These are phyloP conservation scores for Ciconia stormi DNA, from an alignment of 2,113 vertebrate genomes.

Conservation along the genomic window DNA sequence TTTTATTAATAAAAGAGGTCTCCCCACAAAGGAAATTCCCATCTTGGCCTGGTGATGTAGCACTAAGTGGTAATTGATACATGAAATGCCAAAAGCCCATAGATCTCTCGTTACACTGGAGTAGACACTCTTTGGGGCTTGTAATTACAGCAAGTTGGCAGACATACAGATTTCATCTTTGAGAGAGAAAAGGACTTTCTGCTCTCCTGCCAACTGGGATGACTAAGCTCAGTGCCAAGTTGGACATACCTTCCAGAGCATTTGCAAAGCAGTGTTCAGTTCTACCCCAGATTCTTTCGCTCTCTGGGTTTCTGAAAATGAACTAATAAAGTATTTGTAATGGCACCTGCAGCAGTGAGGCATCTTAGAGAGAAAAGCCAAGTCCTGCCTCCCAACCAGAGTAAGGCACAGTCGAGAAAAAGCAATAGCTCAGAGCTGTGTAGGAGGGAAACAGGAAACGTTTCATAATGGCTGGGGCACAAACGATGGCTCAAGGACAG, in stretches of 20 bases:
- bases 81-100: not conserved
- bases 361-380: not conserved
- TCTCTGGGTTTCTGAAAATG: not conserved
- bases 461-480: not conserved
- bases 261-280: not conserved
- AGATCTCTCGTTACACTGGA: conserved; percentile 27
- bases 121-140: conserved; percentile 25
- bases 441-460: not conserved
- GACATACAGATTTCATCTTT: conserved; percentile 40
- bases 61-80: conserved; percentile 50
- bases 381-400: not conserved
- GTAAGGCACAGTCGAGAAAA: not conserved
- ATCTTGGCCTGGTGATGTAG: conserved; percentile 2
- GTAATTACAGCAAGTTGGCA: conserved; percentile 50
- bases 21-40: conserved; percentile 54
- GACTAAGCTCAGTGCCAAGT: not conserved
- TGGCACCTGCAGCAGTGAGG: conserved; percentile 19
- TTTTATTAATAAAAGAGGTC: conserved; percentile 55
- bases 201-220: not conserved
- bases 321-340: conserved; percentile 37
- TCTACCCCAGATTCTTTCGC: not conserved
- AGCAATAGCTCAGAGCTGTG: not conserved
- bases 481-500: not conserved
- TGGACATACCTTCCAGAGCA: conserved; percentile 8
- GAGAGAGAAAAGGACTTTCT: conserved; percentile 40